phyloP scores from a whole-genome alignment of 2,113 vertebrate species.

The Mystacornis crossleyi region DNA sequence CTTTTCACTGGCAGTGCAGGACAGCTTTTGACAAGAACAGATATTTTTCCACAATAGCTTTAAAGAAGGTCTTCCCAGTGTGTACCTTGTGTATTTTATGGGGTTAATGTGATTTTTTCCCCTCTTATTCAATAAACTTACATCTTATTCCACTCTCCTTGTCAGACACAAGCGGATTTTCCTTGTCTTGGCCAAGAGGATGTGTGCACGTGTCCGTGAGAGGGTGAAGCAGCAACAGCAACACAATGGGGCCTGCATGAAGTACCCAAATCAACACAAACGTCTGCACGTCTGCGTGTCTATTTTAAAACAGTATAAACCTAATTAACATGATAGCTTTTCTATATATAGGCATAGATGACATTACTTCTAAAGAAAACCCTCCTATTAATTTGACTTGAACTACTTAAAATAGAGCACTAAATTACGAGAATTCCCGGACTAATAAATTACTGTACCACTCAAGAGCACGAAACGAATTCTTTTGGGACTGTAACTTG shows the following conservation, averaged over 20 bases:
- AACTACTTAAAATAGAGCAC: constrained; percentile 54
- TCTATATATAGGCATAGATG: constrained; percentile 32
- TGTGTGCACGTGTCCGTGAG: neutral
- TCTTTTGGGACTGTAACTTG: constrained; percentile 34
- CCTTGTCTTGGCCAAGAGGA: constrained; percentile 8
- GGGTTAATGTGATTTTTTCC: neutral
- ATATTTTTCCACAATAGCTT: constrained; percentile 57
- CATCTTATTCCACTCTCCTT: constrained; percentile 49
- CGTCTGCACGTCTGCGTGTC: neutral
- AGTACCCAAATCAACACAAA: neutral
- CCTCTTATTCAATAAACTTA: neutral
- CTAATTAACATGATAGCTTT: constrained; percentile 43
- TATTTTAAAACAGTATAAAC: constrained; percentile 39
- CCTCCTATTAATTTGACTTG: constrained; percentile 53
- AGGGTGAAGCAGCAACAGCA: neutral
- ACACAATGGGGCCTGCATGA: neutral
- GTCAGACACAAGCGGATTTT: constrained; percentile 5
- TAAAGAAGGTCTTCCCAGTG: constrained; percentile 30
- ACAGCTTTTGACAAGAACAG: constrained; percentile 68
- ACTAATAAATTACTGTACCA: constrained; percentile 50
- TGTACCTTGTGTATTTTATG: neutral
- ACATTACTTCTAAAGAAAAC: constrained; percentile 12
- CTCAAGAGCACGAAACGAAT: constrained; percentile 7
- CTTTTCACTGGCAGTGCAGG: constrained; percentile 62
- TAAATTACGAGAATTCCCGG: constrained; percentile 23